Evolutionary conservation across 2,888 invertebrate species (phyloP).

Genomic region (Rhagonycha fulva): DNA sequence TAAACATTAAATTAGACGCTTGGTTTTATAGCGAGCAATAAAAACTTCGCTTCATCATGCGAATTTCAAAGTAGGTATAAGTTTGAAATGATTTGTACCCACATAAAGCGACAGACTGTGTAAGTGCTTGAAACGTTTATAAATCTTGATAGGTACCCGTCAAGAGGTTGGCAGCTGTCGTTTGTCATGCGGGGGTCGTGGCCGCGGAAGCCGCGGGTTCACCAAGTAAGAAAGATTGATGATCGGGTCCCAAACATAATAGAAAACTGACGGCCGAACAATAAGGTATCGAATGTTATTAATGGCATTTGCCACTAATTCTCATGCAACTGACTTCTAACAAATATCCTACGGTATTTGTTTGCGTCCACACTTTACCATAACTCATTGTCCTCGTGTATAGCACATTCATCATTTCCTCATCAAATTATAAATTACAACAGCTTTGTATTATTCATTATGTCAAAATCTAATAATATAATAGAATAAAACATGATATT

Average conservation of each 20-base stretch:
- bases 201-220: constrained; percentile 56
- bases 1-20: not conserved
- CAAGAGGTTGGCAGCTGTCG: constrained; percentile 66
- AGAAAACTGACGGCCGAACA: constrained; percentile 56
- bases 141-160: constrained; percentile 70
- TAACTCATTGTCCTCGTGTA: constrained; percentile 34
- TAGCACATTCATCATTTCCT: constrained; percentile 17
- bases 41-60: not conserved
- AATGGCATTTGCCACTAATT: constrained; percentile 52
- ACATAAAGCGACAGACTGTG: constrained; percentile 23
- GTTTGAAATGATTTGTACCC: constrained; percentile 9
- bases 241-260: constrained; percentile 50
- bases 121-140: constrained; percentile 65
- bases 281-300: constrained; percentile 56
- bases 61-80: not conserved
- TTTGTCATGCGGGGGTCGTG: constrained; percentile 66
- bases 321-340: constrained; percentile 48
- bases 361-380: constrained; percentile 40
- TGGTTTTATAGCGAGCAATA: not conserved
- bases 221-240: constrained; percentile 51
- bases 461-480: not conserved
- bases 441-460: not conserved
- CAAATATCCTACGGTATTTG: constrained; percentile 49
- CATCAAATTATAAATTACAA: constrained; percentile 8
- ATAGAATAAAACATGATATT: not conserved